Evolutionary conservation across 1,140 invertebrate species (phyloP), one percentile per base, ranked within the genome.

Genomic region (Asobara japonica): DNA sequence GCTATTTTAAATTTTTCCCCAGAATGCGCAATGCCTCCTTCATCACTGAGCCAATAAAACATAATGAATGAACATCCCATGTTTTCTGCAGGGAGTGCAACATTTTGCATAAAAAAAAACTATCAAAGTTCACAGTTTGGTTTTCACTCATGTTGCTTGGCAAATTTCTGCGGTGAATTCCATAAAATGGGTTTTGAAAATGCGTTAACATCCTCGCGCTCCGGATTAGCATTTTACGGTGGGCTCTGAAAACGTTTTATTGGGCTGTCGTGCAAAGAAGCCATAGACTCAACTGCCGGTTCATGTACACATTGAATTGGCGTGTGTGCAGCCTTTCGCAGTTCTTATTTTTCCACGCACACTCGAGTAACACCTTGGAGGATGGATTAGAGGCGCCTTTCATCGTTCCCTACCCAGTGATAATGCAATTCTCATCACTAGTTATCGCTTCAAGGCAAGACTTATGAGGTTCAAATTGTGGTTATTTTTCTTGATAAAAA

Each of bases 191-290:
- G 79, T 79, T n/a, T 81, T 79, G 80, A 74, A 80, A 80, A 84
- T 73, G 78, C 79, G 79, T 81, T 72, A 75, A 78, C 76, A 78
- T 72, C 48, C 65, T 60, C 18, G 65, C 79, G 75, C 73, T 72
- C 68, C 29, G 69, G 80, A 87, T 87, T 86, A 86, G 80, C 84
- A 85, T 86, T 86, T 86, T 85, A 83, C 51, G 18, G 18, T 78
- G 78, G 82, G 78, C 74, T n/a, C 64, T 65, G 73, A 75, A 82
- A 82, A 81, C 82, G 80, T 83, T 86, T 86, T 86, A 86, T 86
- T 84, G 83, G 83, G 77, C 74, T 84, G 76, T 82, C 86, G 85
- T 86, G 86, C 77, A 78, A 85, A 85, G 84, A 81, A 84, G 83
- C 84, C 81, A 85, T 86, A 83, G 79, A 77, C 69, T 56, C 68